Evolutionary conservation across 2,797 vertebrate species (phyloP).

Genomic region (Bovichtus diacanthus): DNA sequence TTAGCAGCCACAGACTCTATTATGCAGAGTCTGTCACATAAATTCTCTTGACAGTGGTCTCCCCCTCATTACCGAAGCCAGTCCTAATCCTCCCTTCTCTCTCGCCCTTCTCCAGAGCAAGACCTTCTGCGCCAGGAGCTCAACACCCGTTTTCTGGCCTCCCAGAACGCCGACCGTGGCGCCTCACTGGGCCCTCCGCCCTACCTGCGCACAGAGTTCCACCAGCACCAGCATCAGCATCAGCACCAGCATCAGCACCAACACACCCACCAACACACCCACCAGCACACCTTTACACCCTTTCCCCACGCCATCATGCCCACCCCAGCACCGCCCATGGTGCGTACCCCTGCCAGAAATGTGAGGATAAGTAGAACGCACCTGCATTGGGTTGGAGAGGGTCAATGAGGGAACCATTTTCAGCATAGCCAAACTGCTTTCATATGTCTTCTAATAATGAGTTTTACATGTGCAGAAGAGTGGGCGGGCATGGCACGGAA

Average conservation of each 20-base stretch:
- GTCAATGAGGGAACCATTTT: background rate
- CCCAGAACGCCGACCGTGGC: conserved; percentile 95
- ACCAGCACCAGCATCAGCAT: conserved; percentile 96
- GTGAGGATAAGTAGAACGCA: conserved; percentile 96
- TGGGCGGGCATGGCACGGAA: conserved; percentile 5
- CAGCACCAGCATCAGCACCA: conserved; percentile 97
- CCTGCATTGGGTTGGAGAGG: conserved; percentile 54
- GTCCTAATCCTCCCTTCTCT: conserved; percentile 3
- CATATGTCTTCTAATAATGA: conserved; percentile 34
- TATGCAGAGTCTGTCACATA: background rate
- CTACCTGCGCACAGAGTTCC: conserved; percentile 98
- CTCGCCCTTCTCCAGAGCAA: conserved; percentile 87
- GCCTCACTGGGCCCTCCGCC: conserved; percentile 93
- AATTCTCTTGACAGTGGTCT: background rate
- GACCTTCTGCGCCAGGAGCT: conserved; percentile 98
- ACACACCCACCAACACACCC: conserved; percentile 99
- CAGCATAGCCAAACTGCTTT: background rate
- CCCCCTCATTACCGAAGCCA: background rate
- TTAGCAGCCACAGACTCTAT: no score
- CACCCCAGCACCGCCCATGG: conserved; percentile 98
- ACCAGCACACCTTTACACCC: conserved; percentile 99
- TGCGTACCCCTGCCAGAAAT: conserved; percentile 99
- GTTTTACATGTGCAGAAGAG: conserved; percentile 31
- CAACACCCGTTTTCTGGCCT: conserved; percentile 98
- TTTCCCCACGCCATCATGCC: conserved; percentile 99